Evolutionary conservation across 2,113 vertebrate genomes (phyloP), one percentile per base, ranked within the genome.

Genomic region (Pluvianellus socialis): DNA sequence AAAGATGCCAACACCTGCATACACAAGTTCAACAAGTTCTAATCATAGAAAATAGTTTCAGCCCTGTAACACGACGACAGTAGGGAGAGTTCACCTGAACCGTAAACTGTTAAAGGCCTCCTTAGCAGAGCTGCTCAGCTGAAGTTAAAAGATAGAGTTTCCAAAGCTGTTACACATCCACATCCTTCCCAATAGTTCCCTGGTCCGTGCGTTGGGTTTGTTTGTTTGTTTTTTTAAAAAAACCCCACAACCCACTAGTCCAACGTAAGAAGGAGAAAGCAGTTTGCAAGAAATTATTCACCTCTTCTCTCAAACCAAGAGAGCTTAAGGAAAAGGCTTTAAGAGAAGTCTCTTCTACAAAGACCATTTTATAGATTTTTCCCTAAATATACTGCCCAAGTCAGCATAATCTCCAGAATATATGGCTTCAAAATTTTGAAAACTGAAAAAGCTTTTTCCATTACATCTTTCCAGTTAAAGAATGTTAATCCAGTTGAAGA

Each of bases 141-240:
- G 1, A 55, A 45, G 9, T 42, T 13, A 79, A 83, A 86, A 83
- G 26, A 13, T 38, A 23, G 21, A 38, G 53, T 7, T 12, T 76
- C 12, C 11, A 76, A 88, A 86, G 33, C 28, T 55, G 5, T 30
- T 45, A 45, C 2, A 40, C 4, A 42, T 71, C 14, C 13, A 55
- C 5, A 49, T 30, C 19, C 53, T 76, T 61, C 30, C 13, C 47
- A 75, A 59, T 11, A 58, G 21, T 18, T 68, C 5, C 5, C 22
- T 27, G 2, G 9, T 24, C 9, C 0, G 1, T 0, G 0, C 44
- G 18, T 27, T 83, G 38, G 10, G 42, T 44, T 44, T 44, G 42
- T 44, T 44, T 44, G 8, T 44, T 44, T 44, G 4, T 44, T 44
- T 44, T 14, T 44, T 44, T 44, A 15, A 47, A 50, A 26, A 55